Evolutionary conservation across 1,140 invertebrate genomes (phyloP).

Genomic region (Drosophila sucinea): DNA sequence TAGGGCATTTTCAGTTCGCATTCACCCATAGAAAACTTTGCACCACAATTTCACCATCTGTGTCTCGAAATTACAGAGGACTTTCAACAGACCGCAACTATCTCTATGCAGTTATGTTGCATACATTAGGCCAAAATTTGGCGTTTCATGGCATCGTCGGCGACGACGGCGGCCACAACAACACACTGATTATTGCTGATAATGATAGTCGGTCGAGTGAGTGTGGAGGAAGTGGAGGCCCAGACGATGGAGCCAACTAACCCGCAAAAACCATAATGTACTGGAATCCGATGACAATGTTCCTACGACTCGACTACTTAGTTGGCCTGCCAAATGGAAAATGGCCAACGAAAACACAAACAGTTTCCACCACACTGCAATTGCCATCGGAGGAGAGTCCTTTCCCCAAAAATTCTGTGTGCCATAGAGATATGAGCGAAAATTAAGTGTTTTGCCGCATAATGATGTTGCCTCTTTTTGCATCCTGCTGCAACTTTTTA

Average conservation of each 20-base stretch:
- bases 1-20: not conserved
- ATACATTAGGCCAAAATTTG: slow-evolving; percentile 74
- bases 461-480: slow-evolving; percentile 76
- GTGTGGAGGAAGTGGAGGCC: not conserved
- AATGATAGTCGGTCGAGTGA: slow-evolving; percentile 37
- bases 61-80: not conserved
- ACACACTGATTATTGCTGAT: slow-evolving; percentile 70
- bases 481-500: slow-evolving; percentile 57
- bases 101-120: slow-evolving; percentile 68
- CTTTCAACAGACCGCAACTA: slow-evolving; percentile 43
- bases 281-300: slow-evolving; percentile 30
- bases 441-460: slow-evolving; percentile 79
- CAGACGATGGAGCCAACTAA: slow-evolving; percentile 33
- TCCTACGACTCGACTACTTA: slow-evolving; percentile 33
- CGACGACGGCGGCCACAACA: slow-evolving; percentile 33
- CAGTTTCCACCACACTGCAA: slow-evolving; percentile 23
- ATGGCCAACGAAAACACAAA: slow-evolving; percentile 49
- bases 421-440: slow-evolving; percentile 76
- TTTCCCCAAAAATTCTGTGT: slow-evolving; percentile 8
- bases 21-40: not conserved
- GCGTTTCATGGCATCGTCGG: slow-evolving; percentile 25
- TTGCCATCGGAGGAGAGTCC: slow-evolving; percentile 27
- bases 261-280: slow-evolving; percentile 30
- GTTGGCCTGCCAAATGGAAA: slow-evolving; percentile 62
- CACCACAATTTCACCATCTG: not conserved